Evolutionary conservation across 2,113 vertebrate genomes (phyloP).

Genomic region (Crotalus horridus): DNA sequence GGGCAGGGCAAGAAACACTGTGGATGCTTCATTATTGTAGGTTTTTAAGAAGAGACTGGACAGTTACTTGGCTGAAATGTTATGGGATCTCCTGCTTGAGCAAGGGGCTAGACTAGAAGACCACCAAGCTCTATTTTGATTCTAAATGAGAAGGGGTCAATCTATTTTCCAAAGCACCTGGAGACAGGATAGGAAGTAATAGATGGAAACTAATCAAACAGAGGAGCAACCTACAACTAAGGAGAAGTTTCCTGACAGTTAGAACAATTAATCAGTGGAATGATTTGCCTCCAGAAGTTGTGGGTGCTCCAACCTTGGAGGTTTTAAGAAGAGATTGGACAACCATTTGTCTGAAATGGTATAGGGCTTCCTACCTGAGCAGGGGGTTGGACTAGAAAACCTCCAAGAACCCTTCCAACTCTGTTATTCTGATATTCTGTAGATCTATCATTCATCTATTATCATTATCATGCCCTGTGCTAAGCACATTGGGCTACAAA

Average conservation of each 20-base stretch:
- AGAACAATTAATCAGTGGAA: background rate
- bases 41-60: no score
- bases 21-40: no score
- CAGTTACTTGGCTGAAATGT: no score
- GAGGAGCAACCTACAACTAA: background rate
- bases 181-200: no score
- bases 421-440: background rate
- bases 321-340: background rate
- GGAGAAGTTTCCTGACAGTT: background rate
- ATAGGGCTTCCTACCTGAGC: background rate
- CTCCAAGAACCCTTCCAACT: background rate
- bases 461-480: background rate
- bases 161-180: no score
- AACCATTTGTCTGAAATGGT: background rate
- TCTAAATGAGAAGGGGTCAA: background rate
- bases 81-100: no score
- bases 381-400: background rate
- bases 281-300: background rate
- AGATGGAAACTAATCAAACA: background rate
- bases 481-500: background rate
- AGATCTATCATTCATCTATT: background rate
- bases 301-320: background rate
- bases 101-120: no score
- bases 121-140: no score
- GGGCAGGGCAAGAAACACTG: no score